Evolutionary conservation across 2,113 vertebrate genomes (phyloP).

Genomic region (Macquaria australasica): DNA sequence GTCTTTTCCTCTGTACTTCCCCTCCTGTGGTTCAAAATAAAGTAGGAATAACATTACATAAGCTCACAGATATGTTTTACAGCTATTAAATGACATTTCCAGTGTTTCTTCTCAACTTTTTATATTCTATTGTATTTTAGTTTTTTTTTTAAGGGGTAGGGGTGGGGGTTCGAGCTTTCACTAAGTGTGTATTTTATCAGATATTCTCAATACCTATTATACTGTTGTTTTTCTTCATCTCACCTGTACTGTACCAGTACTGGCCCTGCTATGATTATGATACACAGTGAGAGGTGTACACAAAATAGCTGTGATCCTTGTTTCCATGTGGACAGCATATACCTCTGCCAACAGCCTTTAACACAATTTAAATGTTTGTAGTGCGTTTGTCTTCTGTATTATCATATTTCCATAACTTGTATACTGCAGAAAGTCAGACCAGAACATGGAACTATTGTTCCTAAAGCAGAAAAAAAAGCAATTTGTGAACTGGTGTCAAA

Average conservation of each 20-base stretch:
- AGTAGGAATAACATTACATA: not conserved
- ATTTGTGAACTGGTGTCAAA: slow-evolving; percentile 21
- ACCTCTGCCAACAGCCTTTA: not conserved
- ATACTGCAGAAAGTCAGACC: not conserved
- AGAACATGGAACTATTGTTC: not conserved
- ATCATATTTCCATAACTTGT: not conserved
- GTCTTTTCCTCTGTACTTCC: slow-evolving; percentile 55
- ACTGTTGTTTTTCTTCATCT: not conserved
- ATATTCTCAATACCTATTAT: not conserved
- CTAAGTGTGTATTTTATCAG: not conserved
- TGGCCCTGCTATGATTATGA: not conserved
- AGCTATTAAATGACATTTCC: not conserved
- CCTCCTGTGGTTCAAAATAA: slow-evolving; percentile 73
- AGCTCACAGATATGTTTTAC: not conserved
- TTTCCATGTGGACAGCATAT: not conserved
- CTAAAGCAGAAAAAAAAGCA: not conserved
- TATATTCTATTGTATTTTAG: not conserved
- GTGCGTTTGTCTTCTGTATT: not conserved
- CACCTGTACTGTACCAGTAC: not conserved
- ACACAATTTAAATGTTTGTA: not conserved
- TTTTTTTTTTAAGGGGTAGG: too few species aligned
- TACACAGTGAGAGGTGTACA: not conserved
- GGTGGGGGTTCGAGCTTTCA: not conserved
- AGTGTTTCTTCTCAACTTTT: not conserved
- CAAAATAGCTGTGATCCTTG: not conserved